These are phyloP conservation scores for Osmerus eperlanus DNA, from an alignment of 2,113 vertebrate species.

Conservation along the genomic window DNA sequence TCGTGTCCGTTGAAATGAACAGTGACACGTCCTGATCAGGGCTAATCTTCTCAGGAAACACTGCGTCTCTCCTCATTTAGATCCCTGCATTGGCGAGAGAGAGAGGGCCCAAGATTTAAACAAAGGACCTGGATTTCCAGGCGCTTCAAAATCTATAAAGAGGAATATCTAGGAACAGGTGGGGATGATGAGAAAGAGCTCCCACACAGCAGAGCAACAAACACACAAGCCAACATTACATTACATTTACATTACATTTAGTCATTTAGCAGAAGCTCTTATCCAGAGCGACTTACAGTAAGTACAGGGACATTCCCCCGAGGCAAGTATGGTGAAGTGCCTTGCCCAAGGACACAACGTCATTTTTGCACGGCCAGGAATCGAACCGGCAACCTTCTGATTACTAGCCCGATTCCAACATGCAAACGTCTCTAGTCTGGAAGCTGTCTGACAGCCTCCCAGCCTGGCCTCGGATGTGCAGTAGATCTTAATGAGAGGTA, in stretches of 20 bases:
- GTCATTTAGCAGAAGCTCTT: no score
- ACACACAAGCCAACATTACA: neutral
- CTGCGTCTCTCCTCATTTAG: slow-evolving; percentile 7
- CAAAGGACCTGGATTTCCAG: neutral
- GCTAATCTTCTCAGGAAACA: slow-evolving; percentile 15
- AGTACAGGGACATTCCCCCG: no score
- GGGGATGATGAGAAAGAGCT: neutral
- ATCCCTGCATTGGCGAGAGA: neutral
- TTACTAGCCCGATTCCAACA: no score
- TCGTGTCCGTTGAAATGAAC: neutral
- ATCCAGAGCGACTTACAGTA: no score
- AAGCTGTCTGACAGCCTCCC: neutral
- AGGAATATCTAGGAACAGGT: neutral
- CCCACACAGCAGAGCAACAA: neutral
- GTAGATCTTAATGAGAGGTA: slow-evolving; percentile 3
- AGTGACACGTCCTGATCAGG: slow-evolving; percentile 30
- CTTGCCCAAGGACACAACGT: no score
- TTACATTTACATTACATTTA: no score
- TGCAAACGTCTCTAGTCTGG: neutral
- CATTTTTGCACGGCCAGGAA: no score
- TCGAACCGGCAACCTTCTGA: no score
- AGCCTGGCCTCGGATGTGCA: slow-evolving; percentile 7
- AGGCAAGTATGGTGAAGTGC: no score
- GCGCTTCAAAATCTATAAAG: no score
- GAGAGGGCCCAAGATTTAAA: neutral